phyloP scores from a whole-genome alignment of 1,140 invertebrate species.

The Hesperophylax magnus region DNA sequence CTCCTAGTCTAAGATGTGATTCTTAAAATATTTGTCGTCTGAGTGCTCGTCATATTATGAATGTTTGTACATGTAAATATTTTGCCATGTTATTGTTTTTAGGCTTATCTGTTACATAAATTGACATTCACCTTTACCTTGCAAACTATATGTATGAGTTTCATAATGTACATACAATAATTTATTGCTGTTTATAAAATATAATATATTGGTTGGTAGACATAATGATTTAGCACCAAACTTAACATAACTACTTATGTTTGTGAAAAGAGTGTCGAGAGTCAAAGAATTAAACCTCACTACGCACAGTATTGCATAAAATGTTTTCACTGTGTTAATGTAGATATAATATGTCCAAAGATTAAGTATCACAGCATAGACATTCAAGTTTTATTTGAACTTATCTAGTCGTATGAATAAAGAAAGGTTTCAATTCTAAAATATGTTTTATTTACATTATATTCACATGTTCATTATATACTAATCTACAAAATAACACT shows the following conservation, averaged over 20 bases:
- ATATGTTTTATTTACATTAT: constrained; percentile 54
- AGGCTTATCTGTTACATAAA: constrained; percentile 8
- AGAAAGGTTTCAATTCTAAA: constrained; percentile 48
- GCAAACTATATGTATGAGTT: no score
- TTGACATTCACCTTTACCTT: not conserved
- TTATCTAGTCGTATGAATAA: constrained; percentile 58
- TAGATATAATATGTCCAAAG: constrained; percentile 45
- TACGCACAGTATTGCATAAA: constrained; percentile 55
- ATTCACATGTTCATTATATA: constrained; percentile 26
- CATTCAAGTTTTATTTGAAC: constrained; percentile 48
- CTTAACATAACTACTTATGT: no score
- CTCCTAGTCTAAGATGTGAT: constrained; percentile 28
- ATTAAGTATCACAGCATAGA: constrained; percentile 10
- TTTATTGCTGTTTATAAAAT: constrained; percentile 2
- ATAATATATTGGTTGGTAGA: not conserved
- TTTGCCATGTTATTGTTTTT: constrained; percentile 25
- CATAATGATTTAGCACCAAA: no score
- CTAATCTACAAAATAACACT: no score
- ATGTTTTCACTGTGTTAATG: constrained; percentile 52
- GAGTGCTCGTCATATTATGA: constrained; percentile 36
- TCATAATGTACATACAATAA: no score
- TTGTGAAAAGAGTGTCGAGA: not conserved
- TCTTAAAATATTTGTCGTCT: constrained; percentile 10
- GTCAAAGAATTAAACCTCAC: constrained; percentile 30
- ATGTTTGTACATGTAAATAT: constrained; percentile 40